Evolutionary conservation across 2,797 vertebrate species (phyloP), one percentile per base, ranked within the genome.

Genomic region (Gorsachius magnificus): DNA sequence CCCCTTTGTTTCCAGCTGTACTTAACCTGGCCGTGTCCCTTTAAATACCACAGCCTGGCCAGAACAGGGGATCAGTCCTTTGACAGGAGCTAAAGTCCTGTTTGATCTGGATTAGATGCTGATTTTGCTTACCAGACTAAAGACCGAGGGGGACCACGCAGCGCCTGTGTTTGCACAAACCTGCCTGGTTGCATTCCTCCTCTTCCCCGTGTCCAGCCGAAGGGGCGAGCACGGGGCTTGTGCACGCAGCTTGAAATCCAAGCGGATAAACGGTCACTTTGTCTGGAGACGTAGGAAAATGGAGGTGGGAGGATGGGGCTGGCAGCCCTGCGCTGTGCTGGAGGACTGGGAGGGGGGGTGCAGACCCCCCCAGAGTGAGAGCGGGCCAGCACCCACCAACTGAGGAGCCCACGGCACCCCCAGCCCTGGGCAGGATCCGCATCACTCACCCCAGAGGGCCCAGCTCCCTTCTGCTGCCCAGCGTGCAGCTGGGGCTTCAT

Each of bases 41-140:
- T 97, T 96, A 96, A 96, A 96, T 95, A 87, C 92, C 92, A 85
- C 83, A 85, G 95, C 90, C 95, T 33, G 81, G 88, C 75, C 87
- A 92, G 94, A 95, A 95, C 25, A 93, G 84, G 94, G 96, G 94
- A 97, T 97, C 96, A 95, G 96, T 94, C 94, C 92, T 96, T 84
- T 95, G 95, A 93, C 96, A 97, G 95, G 95, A 96, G 92, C 96
- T 96, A 96, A 96, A 95, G 96, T 97, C 96, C 96, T 97, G 96
- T 96, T 96, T 96, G 96, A 96, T 95, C 96, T 96, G 96, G 96
- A 96, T 97, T 97, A 96, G 95, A 96, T 96, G 94, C 96, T 83
- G 95, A 95, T 95, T 96, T 97, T 97, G 93, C 96, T 97, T 95
- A 96, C 96, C 90, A 96, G 96, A 92, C 96, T 96, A 96, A 96